These are phyloP conservation scores for Panopea generosa DNA, from an alignment of 2,888 invertebrate genomes.

Conservation along the genomic window DNA sequence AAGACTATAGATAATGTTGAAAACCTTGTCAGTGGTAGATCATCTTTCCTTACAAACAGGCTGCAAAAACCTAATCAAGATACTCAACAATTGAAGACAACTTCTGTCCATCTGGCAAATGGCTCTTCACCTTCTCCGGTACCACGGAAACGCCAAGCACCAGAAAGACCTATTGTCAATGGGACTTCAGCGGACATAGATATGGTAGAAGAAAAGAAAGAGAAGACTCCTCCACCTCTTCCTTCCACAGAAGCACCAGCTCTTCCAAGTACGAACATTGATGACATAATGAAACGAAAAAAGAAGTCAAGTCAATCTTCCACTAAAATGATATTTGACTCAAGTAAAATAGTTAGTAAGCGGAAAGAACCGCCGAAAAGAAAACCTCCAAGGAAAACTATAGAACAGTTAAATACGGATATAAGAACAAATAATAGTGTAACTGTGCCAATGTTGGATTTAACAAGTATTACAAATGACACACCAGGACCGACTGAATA, in stretches of 20 bases:
- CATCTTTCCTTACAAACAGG: slow-evolving; percentile 70
- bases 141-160: slow-evolving; percentile 61
- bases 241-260: slow-evolving; percentile 44
- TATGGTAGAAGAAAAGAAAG: slow-evolving; percentile 15
- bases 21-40: slow-evolving; percentile 66
- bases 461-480: slow-evolving; percentile 67
- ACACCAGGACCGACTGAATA: slow-evolving; percentile 58
- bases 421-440: slow-evolving; percentile 22
- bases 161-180: slow-evolving; percentile 32
- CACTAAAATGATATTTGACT: slow-evolving; percentile 66
- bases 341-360: slow-evolving; percentile 62
- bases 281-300: slow-evolving; percentile 66
- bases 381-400: slow-evolving; percentile 56
- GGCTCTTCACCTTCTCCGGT: slow-evolving; percentile 60
- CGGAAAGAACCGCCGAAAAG: slow-evolving; percentile 63
- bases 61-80: slow-evolving; percentile 56
- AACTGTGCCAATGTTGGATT: slow-evolving; percentile 69
- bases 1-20: slow-evolving; percentile 29
- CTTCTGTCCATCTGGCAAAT: slow-evolving; percentile 50
- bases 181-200: slow-evolving; percentile 25
- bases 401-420: slow-evolving; percentile 48
- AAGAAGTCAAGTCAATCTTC: slow-evolving; percentile 40
- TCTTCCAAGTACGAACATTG: slow-evolving; percentile 72
- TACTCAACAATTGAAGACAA: slow-evolving; percentile 44
- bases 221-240: slow-evolving; percentile 43